Conservation (phyloP, 2,113 vertebrate species). For the Podilymbus podiceps region DNA sequence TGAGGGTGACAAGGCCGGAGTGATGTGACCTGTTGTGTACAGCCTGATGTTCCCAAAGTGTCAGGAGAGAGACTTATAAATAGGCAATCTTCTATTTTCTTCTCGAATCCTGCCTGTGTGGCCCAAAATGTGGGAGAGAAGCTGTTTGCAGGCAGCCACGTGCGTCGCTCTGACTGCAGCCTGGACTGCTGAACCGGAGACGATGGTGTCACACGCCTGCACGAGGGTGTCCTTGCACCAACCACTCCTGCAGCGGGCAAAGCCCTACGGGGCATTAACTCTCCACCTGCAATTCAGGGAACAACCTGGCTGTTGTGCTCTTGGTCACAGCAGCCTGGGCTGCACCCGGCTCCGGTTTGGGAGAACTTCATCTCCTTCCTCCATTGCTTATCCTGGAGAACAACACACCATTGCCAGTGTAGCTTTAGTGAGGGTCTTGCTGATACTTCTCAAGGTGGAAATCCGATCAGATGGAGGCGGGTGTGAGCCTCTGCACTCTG, state of each 20-base stretch:
- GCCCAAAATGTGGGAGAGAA: background rate
- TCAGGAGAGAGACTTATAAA: background rate
- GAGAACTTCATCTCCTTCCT: background rate
- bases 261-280: background rate
- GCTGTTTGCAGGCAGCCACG: background rate
- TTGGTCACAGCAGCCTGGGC: background rate
- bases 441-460: background rate
- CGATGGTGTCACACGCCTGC: background rate
- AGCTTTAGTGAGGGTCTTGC: background rate
- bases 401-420: background rate
- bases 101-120: background rate
- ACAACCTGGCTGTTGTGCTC: background rate
- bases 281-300: background rate
- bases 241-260: background rate
- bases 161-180: background rate
- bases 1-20: background rate
- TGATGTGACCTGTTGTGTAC: background rate
- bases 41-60: background rate
- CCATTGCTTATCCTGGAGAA: background rate
- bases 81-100: background rate
- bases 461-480: rapidly evolving
- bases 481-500: background rate
- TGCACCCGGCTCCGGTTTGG: background rate
- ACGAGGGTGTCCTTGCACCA: background rate
- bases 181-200: background rate